A percentile compares a stretch with the other conserved stretches of the same genome.
Conservation (phyloP, 2,113 vertebrate species). For the Lepisosteus osseus region DNA sequence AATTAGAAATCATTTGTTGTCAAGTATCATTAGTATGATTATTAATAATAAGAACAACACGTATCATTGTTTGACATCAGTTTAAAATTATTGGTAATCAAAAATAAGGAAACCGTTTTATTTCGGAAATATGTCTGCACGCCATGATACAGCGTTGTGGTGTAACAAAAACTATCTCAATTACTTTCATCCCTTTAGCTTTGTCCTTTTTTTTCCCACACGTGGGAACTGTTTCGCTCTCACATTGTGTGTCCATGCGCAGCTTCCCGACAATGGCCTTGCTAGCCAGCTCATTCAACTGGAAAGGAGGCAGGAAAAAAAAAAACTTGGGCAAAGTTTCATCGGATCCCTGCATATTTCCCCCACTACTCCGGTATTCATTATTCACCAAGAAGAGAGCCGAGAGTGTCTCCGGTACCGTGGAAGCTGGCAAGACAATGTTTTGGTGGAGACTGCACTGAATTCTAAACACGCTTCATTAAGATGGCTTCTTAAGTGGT, state of each 20-base stretch:
- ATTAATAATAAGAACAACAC: constrained; percentile 5
- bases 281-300: constrained; percentile 53
- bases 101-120: not conserved
- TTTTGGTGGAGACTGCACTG: too few relatives aligned
- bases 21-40: not conserved
- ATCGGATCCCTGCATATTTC: constrained; percentile 36
- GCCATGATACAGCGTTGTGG: constrained; percentile 27
- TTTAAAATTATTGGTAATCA: not conserved
- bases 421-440: too few relatives aligned
- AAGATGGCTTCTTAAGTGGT: too few relatives aligned
- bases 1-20: not conserved
- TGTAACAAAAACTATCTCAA: constrained; percentile 41
- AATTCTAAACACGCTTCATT: too few relatives aligned
- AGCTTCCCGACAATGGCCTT: constrained; percentile 53
- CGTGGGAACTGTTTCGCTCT: constrained; percentile 62
- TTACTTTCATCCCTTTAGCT: constrained; percentile 42
- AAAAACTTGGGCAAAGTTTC: constrained; percentile 48
- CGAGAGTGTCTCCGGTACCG: constrained; percentile 14
- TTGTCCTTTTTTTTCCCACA: constrained; percentile 48
- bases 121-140: constrained; percentile 6
- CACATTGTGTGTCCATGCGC: constrained; percentile 46
- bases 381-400: constrained; percentile 28
- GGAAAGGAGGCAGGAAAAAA: constrained; percentile 36
- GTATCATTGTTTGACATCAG: constrained; percentile 23
- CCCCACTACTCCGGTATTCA: constrained; percentile 28